Evolutionary conservation across 2,113 vertebrate genomes (phyloP), one percentile per base, ranked within the genome.

Genomic region (Steatornis caripensis): DNA sequence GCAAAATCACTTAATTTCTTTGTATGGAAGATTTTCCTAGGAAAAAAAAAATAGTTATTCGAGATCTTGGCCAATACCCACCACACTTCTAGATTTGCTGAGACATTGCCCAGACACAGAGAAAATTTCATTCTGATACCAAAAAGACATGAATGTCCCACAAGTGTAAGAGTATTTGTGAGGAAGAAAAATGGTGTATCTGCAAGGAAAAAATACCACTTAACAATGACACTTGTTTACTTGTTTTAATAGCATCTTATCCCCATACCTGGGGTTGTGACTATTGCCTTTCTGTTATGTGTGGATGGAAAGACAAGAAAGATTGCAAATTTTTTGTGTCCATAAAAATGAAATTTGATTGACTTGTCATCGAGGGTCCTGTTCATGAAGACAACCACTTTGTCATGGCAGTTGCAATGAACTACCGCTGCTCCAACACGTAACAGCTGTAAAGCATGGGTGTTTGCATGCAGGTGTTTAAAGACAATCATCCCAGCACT

Each of bases 271-370:
- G 65, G 95, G 57, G 66, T 95, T 96, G 90, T 81, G 85, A 97
- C 76, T 74, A 87, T 60, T 93, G 69, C 18, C 65, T 90, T 93
- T 87, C 91, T 95, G 85, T 95, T 97, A 92, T 64, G 77, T 85
- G 69, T 15, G 29, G 11, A 26, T 95, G 81, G 92, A 83, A 95
- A 75, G 86, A 27, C 61, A 95, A 95, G 95, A 68, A 95, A 90
- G 92, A 79, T 36, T 87, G 82, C 95, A 68, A 96, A 51, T 89
- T 83, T 96, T 88, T 98, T 95, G 37, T 54, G 53, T 91, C 68
- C 53, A 89, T 97, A 95, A 96, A 97, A 97, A 74, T 92, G 64
- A 95, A 94, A 94, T 96, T 97, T 98, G 49, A 96, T 95, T 95
- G 85, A 65, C 68, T 97, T 94, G 92, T 95, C 65, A 49, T 61